Base-by-base conservation (phyloP, 2,888 invertebrate species). In the Tinea pellionella region DNA sequence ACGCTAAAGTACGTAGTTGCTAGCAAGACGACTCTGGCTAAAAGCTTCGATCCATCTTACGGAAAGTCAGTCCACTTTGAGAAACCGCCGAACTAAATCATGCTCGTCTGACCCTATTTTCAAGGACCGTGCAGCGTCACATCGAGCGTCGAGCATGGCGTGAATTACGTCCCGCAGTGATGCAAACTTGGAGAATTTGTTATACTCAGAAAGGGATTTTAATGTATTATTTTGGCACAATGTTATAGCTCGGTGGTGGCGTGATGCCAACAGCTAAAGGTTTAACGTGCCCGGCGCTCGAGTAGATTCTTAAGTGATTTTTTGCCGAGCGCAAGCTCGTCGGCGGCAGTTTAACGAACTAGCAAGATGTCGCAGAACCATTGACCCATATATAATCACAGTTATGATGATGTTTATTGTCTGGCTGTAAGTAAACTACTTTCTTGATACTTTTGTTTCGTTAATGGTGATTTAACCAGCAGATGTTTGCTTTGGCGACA, bases 221-320 rank as follows among this genome's bases (percentile, higher is more conserved):
- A 83, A 84, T 83, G 75, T 76, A 77, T 82, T 84, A 81, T 82
- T 81, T 80, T 82, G 80, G 82, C 80, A 80, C 77, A 75, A 74
- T 72, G 76, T 75, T 73, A 75, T 72, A 75, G 69, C 69, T 68
- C 64, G 64, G 63, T 63, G 63, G 70, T 86, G 85, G 84, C 83
- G 65, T 56, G 58, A 67, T 75, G 84, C 85, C 85, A 85, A 69
- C 75, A 65, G 70, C 74, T 77, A 75, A 83, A 82, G 80, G 80
- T 79, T 79, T 80, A 80, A 78, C 80, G 77, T 78, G 76, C 75
- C 69, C 71, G 71, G 71, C 69, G 67, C 67, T 70, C 73, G 67
- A 70, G 70, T 72, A 77, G 73, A 73, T 78, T 79, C 80, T 77
- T 80, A 80, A 83, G 80, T 80, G 81, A 79, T 83, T 82, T 82